Evolutionary conservation across 2,797 vertebrate genomes (phyloP).

Genomic region (Hydrolagus colliei): DNA sequence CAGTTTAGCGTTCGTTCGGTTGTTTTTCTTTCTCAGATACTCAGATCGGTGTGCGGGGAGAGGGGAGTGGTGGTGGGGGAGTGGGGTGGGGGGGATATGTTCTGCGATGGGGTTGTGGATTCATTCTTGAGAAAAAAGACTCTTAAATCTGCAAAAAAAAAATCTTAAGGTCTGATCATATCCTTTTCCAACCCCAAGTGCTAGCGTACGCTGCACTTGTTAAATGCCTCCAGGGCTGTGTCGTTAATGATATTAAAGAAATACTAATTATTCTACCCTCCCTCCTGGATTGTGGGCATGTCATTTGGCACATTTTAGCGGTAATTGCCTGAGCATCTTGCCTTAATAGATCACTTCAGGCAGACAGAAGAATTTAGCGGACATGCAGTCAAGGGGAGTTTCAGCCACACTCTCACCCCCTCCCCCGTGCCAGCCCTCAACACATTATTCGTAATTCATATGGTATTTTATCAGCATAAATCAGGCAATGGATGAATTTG

Average conservation of each 20-base stretch:
- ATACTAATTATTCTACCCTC: slow-evolving; percentile 17
- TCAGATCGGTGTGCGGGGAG: neutral
- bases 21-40: neutral
- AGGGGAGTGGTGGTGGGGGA: too few relatives aligned
- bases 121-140: neutral
- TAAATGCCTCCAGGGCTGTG: slow-evolving; percentile 3
- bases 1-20: slow-evolving; percentile 15
- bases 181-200: neutral
- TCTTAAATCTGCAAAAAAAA: slow-evolving; percentile 5
- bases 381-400: neutral
- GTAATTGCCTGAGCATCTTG: slow-evolving; percentile 23
- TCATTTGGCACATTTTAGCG: slow-evolving; percentile 17
- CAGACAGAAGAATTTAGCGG: neutral
- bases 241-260: neutral
- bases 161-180: slow-evolving; percentile 19
- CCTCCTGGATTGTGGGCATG: neutral
- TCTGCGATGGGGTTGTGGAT: neutral
- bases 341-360: slow-evolving; percentile 30
- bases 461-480: neutral
- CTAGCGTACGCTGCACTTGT: neutral
- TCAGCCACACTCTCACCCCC: neutral
- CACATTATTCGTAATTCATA: neutral
- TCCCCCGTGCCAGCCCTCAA: neutral
- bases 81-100: neutral
- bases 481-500: neutral